phyloP scores from a whole-genome alignment of 2,113 vertebrate species.

The Indri indri region DNA sequence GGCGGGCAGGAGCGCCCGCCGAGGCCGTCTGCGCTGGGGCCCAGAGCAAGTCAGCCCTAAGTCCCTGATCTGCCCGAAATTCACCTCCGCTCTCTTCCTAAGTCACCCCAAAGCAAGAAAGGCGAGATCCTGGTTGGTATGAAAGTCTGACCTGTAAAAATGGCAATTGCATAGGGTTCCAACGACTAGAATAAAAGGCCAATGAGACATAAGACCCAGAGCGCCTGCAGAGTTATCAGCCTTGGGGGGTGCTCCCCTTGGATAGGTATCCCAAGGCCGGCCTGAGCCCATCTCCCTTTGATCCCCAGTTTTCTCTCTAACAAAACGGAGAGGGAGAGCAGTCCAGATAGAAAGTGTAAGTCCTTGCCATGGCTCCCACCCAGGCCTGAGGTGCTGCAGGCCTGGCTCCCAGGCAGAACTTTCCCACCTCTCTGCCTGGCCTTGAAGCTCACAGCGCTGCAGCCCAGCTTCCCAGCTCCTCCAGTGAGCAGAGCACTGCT shows the following conservation, averaged over 20 bases:
- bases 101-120: background rate
- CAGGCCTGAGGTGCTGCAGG: background rate
- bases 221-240: background rate
- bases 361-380: background rate
- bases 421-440: accelerated
- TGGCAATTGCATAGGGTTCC: background rate
- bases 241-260: accelerated
- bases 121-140: background rate
- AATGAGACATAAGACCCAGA: accelerated
- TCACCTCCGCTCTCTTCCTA: background rate
- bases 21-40: background rate
- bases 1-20: background rate
- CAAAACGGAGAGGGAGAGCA: background rate
- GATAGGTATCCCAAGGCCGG: background rate
- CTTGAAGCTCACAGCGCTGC: accelerated
- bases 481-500: background rate
- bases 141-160: background rate
- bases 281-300: too few relatives aligned
- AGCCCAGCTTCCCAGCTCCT: too few relatives aligned
- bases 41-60: background rate
- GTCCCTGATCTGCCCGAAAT: background rate
- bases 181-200: background rate
- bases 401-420: background rate
- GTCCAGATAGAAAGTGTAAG: background rate
- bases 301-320: background rate